A percentile compares a stretch with the other conserved stretches of the same genome.
Conservation (phyloP, 2,113 vertebrate species). For the Neofelis nebulosa region DNA sequence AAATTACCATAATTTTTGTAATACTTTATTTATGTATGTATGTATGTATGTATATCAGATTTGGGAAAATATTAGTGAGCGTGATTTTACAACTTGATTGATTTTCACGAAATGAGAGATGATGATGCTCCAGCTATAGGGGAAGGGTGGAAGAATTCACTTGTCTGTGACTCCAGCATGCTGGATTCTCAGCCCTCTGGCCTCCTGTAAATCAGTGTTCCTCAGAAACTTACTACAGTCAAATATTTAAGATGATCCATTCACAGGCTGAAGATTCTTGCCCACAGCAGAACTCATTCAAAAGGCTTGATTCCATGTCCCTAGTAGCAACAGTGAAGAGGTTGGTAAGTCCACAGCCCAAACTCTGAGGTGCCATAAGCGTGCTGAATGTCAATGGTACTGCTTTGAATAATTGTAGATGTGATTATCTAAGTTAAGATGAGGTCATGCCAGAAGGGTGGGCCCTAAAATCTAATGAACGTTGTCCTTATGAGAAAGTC, state of each 20-base stretch:
- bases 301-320: too few relatives aligned
- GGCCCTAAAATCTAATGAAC: not conserved
- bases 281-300: rapidly evolving
- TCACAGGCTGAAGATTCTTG: not conserved
- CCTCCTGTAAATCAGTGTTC: not conserved
- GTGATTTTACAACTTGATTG: not conserved
- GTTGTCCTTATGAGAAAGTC: not conserved
- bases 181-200: not conserved
- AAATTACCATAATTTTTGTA: not conserved
- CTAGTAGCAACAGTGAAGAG: not conserved
- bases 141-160: not conserved
- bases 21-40: too few relatives aligned
- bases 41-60: not conserved
- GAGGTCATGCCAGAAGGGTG: not conserved
- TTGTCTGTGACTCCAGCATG: not conserved
- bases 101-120: not conserved
- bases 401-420: not conserved
- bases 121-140: rapidly evolving
- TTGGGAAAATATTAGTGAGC: not conserved
- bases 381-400: not conserved
- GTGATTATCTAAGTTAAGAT: not conserved
- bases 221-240: rapidly evolving
- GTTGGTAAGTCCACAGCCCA: not conserved
- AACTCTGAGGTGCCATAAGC: not conserved
- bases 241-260: not conserved